Percentiles rank a stretch among this genome's conserved stretches.
Evolutionary conservation across 2,797 vertebrate species (phyloP).

Genomic region (Chanos chanos): DNA sequence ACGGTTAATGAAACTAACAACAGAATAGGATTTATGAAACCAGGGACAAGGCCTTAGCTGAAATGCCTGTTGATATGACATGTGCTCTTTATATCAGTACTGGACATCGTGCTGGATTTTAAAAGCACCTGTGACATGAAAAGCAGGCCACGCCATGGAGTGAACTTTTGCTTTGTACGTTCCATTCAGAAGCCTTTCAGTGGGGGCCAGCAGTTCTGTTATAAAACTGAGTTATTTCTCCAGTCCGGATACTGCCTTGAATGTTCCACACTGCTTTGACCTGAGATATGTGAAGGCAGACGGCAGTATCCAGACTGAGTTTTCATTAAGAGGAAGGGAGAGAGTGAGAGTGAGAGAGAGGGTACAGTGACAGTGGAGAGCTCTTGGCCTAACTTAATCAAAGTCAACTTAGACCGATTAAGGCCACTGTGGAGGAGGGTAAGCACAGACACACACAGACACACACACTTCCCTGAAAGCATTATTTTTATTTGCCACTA

Average conservation of each 20-base stretch:
- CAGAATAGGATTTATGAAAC: slow-evolving; percentile 25
- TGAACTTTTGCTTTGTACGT: slow-evolving; percentile 44
- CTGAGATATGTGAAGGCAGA: slow-evolving; percentile 37
- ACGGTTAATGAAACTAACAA: slow-evolving; percentile 19
- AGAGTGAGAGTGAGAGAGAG: slow-evolving; percentile 32
- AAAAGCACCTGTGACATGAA: slow-evolving; percentile 63
- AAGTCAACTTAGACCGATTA: slow-evolving; percentile 38
- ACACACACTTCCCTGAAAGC: slow-evolving; percentile 21
- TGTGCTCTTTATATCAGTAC: slow-evolving; percentile 51
- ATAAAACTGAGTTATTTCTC: slow-evolving; percentile 57
- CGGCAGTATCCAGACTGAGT: slow-evolving; percentile 40
- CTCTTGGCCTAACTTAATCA: slow-evolving; percentile 63
- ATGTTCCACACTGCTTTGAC: neutral
- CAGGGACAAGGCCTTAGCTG: slow-evolving; percentile 21
- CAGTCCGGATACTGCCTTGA: slow-evolving; percentile 28
- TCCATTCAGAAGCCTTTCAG: slow-evolving; percentile 28
- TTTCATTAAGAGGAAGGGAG: slow-evolving; percentile 38
- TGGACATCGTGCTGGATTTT: slow-evolving; percentile 46
- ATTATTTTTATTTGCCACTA: slow-evolving; percentile 36
- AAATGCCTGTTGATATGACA: slow-evolving; percentile 35
- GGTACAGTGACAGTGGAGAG: slow-evolving; percentile 34
- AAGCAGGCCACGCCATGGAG: slow-evolving; percentile 29
- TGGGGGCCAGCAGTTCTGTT: slow-evolving; percentile 39
- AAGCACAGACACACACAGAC: no score
- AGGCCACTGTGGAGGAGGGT: slow-evolving; percentile 29